These are phyloP conservation scores for Phocoena sinus DNA, from an alignment of 2,113 vertebrate genomes.

Conservation along the genomic window DNA sequence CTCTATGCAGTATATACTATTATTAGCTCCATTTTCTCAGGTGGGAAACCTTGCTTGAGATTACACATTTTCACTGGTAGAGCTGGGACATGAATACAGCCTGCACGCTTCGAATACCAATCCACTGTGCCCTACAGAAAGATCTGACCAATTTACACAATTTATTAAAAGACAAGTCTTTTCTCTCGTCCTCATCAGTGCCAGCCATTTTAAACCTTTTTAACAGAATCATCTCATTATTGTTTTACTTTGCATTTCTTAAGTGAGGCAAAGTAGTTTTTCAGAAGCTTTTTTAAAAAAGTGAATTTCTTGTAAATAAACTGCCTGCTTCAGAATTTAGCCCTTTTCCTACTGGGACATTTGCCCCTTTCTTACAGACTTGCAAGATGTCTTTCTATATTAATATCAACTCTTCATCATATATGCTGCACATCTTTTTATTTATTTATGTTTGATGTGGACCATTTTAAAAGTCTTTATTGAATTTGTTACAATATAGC, in stretches of 20 bases:
- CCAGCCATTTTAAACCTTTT: not conserved
- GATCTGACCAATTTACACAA: not conserved
- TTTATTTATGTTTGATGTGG: too few relatives aligned
- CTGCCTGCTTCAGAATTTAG: not conserved
- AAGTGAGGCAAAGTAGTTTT: not conserved
- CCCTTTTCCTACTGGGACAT: not conserved
- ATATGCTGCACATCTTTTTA: not conserved
- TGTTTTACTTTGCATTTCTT: not conserved
- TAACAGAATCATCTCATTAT: not conserved
- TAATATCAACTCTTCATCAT: not conserved
- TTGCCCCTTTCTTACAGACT: not conserved
- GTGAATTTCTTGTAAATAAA: not conserved
- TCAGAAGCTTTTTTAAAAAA: not conserved
- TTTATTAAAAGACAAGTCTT: not conserved
- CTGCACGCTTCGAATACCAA: not conserved
- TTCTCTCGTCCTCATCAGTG: not conserved
- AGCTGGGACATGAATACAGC: not conserved
- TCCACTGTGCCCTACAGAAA: not conserved
- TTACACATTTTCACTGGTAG: not conserved
- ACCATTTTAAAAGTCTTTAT: too few relatives aligned
- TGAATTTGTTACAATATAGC: too few relatives aligned
- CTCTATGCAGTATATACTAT: not conserved
- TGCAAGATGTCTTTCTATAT: not conserved
- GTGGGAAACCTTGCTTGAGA: not conserved
- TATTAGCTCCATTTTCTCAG: not conserved